phyloP scores from a whole-genome alignment of 2,797 vertebrate genomes.

The Acanthornis magna region DNA sequence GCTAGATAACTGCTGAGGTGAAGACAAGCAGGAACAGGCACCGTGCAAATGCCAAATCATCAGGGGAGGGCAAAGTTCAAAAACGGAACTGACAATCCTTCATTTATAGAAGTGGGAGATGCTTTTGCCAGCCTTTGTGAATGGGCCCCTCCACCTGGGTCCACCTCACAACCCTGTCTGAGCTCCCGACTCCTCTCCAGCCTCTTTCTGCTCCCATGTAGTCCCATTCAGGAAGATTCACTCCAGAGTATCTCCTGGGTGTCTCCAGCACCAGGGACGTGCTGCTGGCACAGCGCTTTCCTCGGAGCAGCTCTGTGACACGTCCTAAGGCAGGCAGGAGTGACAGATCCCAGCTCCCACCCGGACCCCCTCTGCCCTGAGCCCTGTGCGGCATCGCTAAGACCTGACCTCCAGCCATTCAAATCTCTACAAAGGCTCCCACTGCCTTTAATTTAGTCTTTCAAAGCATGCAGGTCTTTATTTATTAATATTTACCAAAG shows the following conservation, averaged over 20 bases:
- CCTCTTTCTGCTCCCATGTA: not conserved
- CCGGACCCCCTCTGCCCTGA: fast-evolving
- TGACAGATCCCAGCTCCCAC: not conserved
- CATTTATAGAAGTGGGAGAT: not conserved
- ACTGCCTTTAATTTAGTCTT: not conserved
- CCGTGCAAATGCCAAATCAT: not conserved
- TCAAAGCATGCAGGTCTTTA: not conserved
- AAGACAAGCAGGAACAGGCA: conserved; percentile 40
- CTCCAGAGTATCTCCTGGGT: fast-evolving
- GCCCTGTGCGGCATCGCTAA: not conserved
- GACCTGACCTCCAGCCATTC: not conserved
- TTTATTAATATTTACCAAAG: conserved; percentile 2
- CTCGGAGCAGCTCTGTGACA: not conserved
- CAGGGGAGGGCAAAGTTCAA: conserved; percentile 14
- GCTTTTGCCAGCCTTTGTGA: not conserved
- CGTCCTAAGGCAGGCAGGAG: not conserved
- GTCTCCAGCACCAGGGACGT: fast-evolving
- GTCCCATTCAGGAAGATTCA: not conserved
- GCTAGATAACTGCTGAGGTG: conserved; percentile 53
- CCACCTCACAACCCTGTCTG: not conserved
- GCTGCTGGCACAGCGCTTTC: not conserved
- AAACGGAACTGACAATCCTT: not conserved
- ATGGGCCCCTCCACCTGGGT: not conserved
- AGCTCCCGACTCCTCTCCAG: not conserved
- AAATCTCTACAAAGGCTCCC: not conserved